Base-by-base conservation (phyloP, 1,140 invertebrate genomes). In the Mamestra configurata region DNA sequence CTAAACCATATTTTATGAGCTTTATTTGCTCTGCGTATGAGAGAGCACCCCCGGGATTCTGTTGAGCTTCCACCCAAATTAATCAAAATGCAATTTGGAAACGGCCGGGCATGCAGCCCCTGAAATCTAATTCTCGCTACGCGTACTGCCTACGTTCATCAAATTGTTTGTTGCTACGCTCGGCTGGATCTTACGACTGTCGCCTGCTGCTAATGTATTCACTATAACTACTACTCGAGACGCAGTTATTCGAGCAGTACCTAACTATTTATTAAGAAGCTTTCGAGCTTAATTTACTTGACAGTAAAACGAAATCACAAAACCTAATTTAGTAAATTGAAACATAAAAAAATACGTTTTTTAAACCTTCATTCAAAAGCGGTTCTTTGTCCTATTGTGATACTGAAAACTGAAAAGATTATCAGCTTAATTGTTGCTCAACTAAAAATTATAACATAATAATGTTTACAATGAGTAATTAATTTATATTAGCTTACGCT, bases 31-130 rank as follows among this genome's bases (percentile, higher is more conserved):
- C 24, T 59, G 55, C 24, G 3, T 31, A 6, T 24, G 24, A 59
- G 10, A 43, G 4, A 49, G 43, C 7, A n/a, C 4, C 13, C 2
- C 13, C 13, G 4, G 13, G 11, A 59, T 59, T 13, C 11, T 59
- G 24, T 15, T 59, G 53, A 8, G 11, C 8, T 31, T 37, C 35
- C n/a, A 40, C n/a, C 35, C 11, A 40, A 35, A 18, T 64, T 64
- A n/a, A 64, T 64, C 59, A 64, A 64, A 64, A 40, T 64, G 35
- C 59, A 64, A 64, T 64, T 64, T 64, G 31, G 59, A 64, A 64
- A 64, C 35, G 20, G 8, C n/a, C 35, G n/a, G 15, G n/a, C 22
- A 27, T 27, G 11, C 43, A 24, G 7, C 57, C 31, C 15, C n/a
- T 35, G 35, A 10, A 64, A 64, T 64, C 59, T 20, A 31, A 64